phyloP scores from a whole-genome alignment of 2,888 invertebrate genomes.

The Pseudeuparius sepicola region DNA sequence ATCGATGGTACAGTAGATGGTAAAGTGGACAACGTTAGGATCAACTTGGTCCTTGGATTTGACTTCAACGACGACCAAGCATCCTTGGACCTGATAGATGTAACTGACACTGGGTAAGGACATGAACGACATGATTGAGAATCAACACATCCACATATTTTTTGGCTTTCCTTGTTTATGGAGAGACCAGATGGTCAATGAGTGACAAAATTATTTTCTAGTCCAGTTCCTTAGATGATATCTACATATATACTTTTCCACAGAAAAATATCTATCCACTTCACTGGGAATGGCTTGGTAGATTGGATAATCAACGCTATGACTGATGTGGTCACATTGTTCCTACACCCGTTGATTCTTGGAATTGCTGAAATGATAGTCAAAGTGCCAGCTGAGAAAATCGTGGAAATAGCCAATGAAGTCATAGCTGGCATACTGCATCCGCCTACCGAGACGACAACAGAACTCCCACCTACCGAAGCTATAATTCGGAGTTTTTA shows the following conservation, averaged over 20 bases:
- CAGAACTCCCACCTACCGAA: too few relatives aligned
- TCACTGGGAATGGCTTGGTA: slow-evolving; percentile 14
- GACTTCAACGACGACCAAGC: slow-evolving; percentile 21
- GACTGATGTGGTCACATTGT: slow-evolving; percentile 6
- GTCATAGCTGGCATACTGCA: neutral
- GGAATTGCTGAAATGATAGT: neutral
- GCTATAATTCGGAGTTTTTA: too few relatives aligned
- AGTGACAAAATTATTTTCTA: too few relatives aligned
- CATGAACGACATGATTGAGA: too few relatives aligned
- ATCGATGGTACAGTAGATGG: slow-evolving; percentile 43
- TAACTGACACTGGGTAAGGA: slow-evolving; percentile 25
- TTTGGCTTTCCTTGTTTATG: too few relatives aligned
- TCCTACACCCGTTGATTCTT: slow-evolving; percentile 1
- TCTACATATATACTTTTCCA: too few relatives aligned
- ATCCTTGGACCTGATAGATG: slow-evolving; percentile 20
- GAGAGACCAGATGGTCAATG: too few relatives aligned
- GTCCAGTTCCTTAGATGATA: too few relatives aligned
- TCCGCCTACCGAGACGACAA: too few relatives aligned
- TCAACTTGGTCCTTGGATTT: slow-evolving; percentile 19
- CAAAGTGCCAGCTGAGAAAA: neutral
- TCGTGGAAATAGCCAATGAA: slow-evolving; percentile 9
- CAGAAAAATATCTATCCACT: too few relatives aligned
- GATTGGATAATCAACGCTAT: slow-evolving; percentile 18
- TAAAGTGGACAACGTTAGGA: slow-evolving; percentile 30
- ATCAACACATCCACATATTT: too few relatives aligned